These are phyloP conservation scores for Pseudois nayaur DNA, from an alignment of 2,113 vertebrate species.

Conservation along the genomic window DNA sequence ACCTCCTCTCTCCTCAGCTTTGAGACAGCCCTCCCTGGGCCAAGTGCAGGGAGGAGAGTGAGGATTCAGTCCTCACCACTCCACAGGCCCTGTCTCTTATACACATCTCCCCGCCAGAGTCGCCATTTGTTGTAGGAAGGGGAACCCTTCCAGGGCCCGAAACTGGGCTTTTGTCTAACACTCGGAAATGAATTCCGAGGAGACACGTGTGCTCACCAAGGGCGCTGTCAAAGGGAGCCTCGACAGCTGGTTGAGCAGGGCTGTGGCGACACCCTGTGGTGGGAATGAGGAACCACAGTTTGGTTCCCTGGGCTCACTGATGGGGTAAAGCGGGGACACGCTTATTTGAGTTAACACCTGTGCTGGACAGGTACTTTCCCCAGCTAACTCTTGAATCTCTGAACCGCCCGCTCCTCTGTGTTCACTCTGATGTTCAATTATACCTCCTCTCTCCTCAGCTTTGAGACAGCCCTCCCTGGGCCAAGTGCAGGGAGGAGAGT, in stretches of 20 bases:
- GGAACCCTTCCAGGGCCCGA: too few relatives aligned
- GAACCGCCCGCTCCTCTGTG: background rate
- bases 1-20: background rate
- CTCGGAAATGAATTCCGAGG: too few relatives aligned
- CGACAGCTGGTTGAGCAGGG: background rate
- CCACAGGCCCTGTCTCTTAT: too few relatives aligned
- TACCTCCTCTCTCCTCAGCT: background rate
- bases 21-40: background rate
- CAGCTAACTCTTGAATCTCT: too few relatives aligned
- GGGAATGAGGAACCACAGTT: background rate
- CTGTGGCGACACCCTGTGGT: conserved; percentile 62
- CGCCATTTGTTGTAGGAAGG: too few relatives aligned
- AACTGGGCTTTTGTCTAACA: too few relatives aligned
- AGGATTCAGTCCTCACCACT: background rate
- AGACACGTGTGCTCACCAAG: too few relatives aligned
- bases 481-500: background rate
- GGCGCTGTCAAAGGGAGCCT: too few relatives aligned
- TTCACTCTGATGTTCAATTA: background rate
- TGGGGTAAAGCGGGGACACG: fast-evolving
- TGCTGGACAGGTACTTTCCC: background rate
- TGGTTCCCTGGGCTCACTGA: background rate
- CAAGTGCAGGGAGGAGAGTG: background rate
- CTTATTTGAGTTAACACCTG: background rate
- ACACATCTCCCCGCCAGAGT: too few relatives aligned
- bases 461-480: background rate